Conservation (phyloP, 2,888 invertebrate genomes). For the Calephelis perditalis region DNA sequence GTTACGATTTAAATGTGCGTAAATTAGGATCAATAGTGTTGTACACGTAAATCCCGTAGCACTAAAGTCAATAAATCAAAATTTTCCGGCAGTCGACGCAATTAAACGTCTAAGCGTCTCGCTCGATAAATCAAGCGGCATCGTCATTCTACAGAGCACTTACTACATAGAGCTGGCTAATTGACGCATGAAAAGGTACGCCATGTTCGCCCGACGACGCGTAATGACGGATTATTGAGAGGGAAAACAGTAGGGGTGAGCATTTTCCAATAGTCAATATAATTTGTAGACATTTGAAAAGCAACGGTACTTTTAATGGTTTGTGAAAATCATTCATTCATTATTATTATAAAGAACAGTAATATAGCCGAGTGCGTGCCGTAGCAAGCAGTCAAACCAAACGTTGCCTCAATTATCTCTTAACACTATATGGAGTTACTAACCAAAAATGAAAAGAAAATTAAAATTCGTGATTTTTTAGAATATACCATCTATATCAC, state of each 20-base stretch:
- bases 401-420: too few species aligned
- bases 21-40: conserved; percentile 3
- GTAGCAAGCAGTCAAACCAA: too few species aligned
- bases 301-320: too few species aligned
- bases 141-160: conserved; percentile 22
- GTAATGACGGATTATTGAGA: background rate
- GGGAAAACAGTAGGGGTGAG: background rate
- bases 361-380: too few species aligned
- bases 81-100: conserved; percentile 29
- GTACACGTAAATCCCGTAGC: conserved; percentile 23
- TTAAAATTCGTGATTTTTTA: too few species aligned
- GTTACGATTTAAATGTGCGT: background rate
- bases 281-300: too few species aligned
- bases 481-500: too few species aligned
- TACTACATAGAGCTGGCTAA: conserved; percentile 19
- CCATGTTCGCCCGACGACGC: background rate
- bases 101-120: conserved; percentile 32
- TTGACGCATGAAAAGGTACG: conserved; percentile 17
- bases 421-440: too few species aligned
- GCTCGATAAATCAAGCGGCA: conserved; percentile 30
- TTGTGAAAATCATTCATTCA: too few species aligned
- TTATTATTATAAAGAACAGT: too few species aligned
- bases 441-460: too few species aligned
- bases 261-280: too few species aligned
- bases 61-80: conserved; percentile 30